A percentile compares a stretch with the other conserved stretches of the same genome.
These are phyloP conservation scores for Lycopodina hypogea DNA, from an alignment of 37 sponge, comb jelly and placozoan genomes.

Conservation along the genomic window DNA sequence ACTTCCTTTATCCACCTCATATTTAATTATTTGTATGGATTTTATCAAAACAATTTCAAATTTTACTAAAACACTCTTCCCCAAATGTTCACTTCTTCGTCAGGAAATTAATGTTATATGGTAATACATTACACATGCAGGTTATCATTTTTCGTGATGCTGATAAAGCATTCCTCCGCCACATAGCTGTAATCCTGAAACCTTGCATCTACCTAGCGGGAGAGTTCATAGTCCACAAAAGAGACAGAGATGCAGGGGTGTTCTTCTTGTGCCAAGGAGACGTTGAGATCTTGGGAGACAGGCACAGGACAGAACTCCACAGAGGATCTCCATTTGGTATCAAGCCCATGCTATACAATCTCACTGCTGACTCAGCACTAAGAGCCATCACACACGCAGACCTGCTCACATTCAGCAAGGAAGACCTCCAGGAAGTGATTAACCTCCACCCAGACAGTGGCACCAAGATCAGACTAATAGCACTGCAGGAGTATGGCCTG, in stretches of 20 bases:
- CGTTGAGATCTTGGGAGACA: constrained; percentile 4
- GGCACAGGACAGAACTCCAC: constrained; percentile 7
- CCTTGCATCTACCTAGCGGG: constrained; percentile 61
- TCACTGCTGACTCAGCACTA: constrained; percentile 26
- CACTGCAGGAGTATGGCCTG: constrained; percentile 6
- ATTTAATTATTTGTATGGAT: too few relatives aligned
- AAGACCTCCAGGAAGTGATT: constrained; percentile 41
- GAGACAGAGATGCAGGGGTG: constrained; percentile 61
- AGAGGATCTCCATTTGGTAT: constrained; percentile 41
- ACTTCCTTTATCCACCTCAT: too few relatives aligned
- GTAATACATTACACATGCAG: too few relatives aligned
- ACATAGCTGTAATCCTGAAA: constrained; percentile 52
- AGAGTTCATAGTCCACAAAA: constrained; percentile 68
- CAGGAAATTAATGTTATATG: too few relatives aligned
- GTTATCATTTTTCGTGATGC: constrained; percentile 38
- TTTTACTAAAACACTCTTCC: too few relatives aligned
- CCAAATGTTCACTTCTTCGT: too few relatives aligned
- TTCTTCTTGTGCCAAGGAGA: constrained; percentile 60
- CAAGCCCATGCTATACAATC: constrained; percentile 44
- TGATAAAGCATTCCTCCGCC: constrained; percentile 49
- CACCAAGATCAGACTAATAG: neutral
- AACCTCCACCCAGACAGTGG: neutral
- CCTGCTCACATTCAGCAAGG: constrained; percentile 33
- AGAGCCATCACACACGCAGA: constrained; percentile 50
- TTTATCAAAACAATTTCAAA: too few relatives aligned